Base-by-base conservation (phyloP, 2,888 invertebrate species). In the Acheta domesticus region DNA sequence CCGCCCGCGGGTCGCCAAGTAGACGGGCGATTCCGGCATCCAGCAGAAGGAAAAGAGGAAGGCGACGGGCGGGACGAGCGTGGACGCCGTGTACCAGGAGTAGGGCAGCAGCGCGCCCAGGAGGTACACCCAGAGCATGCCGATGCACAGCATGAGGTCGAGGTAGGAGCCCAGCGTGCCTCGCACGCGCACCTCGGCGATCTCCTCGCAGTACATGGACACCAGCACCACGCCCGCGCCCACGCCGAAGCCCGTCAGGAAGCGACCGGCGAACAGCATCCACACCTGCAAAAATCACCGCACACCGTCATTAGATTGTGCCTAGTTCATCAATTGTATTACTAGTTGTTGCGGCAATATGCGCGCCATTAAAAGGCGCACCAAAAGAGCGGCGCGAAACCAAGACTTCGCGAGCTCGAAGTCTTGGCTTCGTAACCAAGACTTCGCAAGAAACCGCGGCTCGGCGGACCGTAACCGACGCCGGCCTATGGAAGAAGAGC, bases 131-230 rank as follows among this genome's bases (percentile, higher is more conserved):
- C 50, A 77, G 11, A 77, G n/a, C 49, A 77, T 50, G 77, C 77
- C 77, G 5, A 49, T n/a, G 20, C 48, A 48, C 48, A 77, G 48
- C 48, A 48, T 48, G 14, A 77, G 49, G 49, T 77, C 77, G 49
- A 50, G 49, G 49, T 77, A 77, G 3, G 77, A 77, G 4, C 77
- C 77, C 11, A 77, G 48, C 20, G 48, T 23, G 19, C 77, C 77
- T 21, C 77, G n/a, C 16, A 49, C 49, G 48, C 49, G 77, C 2
- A 77, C 77, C 49, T 48, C 85, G 2, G 87, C 85, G 23, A 87
- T 86, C 83, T 89, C 89, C 21, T 87, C 86, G 74, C 88, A 84
- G 83, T 88, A 89, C 77, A 88, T 85, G 1, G 88, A 87, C n/a
- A 85, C 86, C 48, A 85, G 85, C 0, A 88, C 85, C 11, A 86